Percentiles rank a stretch among this genome's conserved stretches.
phyloP scores from a whole-genome alignment of 2,888 invertebrate genomes.

The Nephrotoma guestfalica region DNA sequence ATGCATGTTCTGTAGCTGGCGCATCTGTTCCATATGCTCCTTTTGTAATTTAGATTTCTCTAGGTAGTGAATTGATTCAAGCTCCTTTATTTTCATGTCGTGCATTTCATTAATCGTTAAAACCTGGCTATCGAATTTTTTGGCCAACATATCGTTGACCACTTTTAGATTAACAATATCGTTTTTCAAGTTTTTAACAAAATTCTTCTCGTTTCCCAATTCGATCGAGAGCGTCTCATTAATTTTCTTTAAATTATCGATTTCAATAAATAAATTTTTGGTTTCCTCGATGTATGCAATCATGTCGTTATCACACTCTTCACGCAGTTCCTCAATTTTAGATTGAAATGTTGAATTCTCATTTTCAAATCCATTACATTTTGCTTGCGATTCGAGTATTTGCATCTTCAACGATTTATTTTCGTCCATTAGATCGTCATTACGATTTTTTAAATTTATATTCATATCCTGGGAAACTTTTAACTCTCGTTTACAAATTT shows the following conservation, averaged over 20 bases:
- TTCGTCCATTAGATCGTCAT: constrained; percentile 3
- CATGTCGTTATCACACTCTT: constrained; percentile 27
- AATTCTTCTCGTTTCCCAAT: constrained; percentile 25
- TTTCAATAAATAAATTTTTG: constrained; percentile 22
- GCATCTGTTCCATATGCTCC: constrained; percentile 11
- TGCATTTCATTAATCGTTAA: constrained; percentile 12
- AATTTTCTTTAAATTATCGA: constrained; percentile 25
- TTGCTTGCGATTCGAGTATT: constrained; percentile 11
- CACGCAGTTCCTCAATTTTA: constrained; percentile 21
- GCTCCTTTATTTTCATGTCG: constrained; percentile 16
- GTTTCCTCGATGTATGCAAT: constrained; percentile 24
- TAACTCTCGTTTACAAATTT: neutral
- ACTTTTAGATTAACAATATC: constrained; percentile 28
- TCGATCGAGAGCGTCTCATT: constrained; percentile 27
- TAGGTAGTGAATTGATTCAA: constrained; percentile 13
- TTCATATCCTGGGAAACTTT: neutral
- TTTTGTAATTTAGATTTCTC: constrained; percentile 12
- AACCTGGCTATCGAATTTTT: constrained; percentile 14
- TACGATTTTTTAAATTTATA: constrained; percentile 2
- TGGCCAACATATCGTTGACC: constrained; percentile 20
- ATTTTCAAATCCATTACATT: constrained; percentile 20
- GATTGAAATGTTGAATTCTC: constrained; percentile 21
- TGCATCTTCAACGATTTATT: neutral
- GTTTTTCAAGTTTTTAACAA: constrained; percentile 26
- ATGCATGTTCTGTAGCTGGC: constrained; percentile 6